Base-by-base conservation (phyloP, 2,797 vertebrate species). In the Mionectes olivaceus region DNA sequence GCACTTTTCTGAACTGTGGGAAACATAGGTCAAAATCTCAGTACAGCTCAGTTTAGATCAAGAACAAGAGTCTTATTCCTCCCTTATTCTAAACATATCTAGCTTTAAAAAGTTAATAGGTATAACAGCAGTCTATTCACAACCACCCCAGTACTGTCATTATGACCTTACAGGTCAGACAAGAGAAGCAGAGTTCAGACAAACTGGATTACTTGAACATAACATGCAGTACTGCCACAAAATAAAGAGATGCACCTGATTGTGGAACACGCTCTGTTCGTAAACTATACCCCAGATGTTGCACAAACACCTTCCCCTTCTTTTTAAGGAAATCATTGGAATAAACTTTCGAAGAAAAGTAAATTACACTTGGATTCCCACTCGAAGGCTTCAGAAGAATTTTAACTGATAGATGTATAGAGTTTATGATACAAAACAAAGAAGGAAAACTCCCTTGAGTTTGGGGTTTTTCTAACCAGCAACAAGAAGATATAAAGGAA, bases 381-480 rank as follows among this genome's bases (percentile, higher is more conserved):
- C 32, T 90, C 46, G 81, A 74, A 90, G 32, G 7, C 17, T 80
- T 63, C 24, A 5, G 30, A 73, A 44, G 8, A 35, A 46, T 52
- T 76, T 22, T 70, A 16, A 52, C 33, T 63, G 22, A 44, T 0
- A 50, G 16, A 37, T 15, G 16, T 19, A 18, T 12, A 43, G 12
- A 19, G 8, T 47, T 82, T 65, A 71, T 9, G 11, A 28, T 16
- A 47, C 7, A 30, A 70, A 47, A 33, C 19, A 56, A 28, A 53
- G 27, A 68, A 74, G 30, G 5, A 56, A 85, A 84, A 37, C 2
- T 46, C 22, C 15, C 5, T 25, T 33, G n/a, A 30, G 27, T 37
- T 37, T 11, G 7, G 0, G 0, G 11, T 57, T 69, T 59, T 78
- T 32, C 25, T 59, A 53, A 78, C 1, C 2, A 83, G 16, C 11